phyloP scores from a whole-genome alignment of 2,797 vertebrate genomes.

The Peromyscus nudipes region DNA sequence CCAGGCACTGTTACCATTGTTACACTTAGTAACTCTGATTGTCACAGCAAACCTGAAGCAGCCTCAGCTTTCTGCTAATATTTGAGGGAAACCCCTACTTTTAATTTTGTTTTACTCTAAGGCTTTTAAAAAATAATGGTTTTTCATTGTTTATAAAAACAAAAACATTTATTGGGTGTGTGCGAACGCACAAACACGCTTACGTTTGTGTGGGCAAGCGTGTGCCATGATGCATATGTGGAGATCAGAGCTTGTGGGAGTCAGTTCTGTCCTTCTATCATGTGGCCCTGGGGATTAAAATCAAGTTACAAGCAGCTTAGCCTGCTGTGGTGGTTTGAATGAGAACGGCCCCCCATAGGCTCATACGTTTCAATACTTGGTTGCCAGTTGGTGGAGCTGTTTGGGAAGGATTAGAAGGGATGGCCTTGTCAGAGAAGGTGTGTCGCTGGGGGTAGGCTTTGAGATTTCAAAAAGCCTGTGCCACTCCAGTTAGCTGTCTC shows the following conservation, averaged over 20 bases:
- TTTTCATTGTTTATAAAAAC: background rate
- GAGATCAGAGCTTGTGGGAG: background rate
- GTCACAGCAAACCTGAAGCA: background rate
- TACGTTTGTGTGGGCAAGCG: background rate
- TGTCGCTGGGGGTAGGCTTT: background rate
- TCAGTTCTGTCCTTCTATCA: too few species aligned
- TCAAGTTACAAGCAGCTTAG: too few species aligned
- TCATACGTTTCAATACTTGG: background rate
- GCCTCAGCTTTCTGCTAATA: constrained; percentile 16
- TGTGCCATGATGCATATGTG: background rate
- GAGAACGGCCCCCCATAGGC: background rate
- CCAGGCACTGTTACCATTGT: background rate
- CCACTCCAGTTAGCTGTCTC: background rate
- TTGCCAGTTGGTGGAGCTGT: background rate
- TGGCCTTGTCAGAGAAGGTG: background rate
- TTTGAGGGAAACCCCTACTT: background rate
- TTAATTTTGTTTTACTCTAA: constrained; percentile 34
- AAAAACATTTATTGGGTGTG: background rate
- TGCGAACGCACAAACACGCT: rapidly evolving
- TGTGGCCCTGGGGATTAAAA: background rate
- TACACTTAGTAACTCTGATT: background rate
- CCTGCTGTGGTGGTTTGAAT: background rate
- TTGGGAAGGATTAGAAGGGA: background rate
- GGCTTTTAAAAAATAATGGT: background rate
- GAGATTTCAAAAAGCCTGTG: background rate